Evolutionary conservation across 2,113 vertebrate genomes (phyloP), one percentile per base, ranked within the genome.

Genomic region (Phocoena sinus): DNA sequence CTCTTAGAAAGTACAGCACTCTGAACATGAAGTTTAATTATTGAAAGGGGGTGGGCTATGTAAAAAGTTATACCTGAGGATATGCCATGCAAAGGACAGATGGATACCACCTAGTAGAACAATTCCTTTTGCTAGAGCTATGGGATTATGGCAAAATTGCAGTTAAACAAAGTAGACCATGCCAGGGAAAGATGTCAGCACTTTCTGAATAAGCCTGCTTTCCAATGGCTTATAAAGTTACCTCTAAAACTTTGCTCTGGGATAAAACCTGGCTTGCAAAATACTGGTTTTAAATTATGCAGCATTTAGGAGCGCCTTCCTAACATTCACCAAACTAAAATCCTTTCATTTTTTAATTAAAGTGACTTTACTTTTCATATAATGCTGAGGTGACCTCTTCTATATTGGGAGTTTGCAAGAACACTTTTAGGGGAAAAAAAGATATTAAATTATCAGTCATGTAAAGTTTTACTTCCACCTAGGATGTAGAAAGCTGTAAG

Each of bases 161-260:
- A 94, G 95, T 97, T 95, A 94, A 97, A 98, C 67, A 96, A 98
- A 97, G 95, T 91, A 84, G 60, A 76, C 36, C 10, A 8, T 0
- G 8, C 84, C 26, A n/a, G 38, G 26, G 71, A 94, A 97, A 91
- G 76, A 58, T 94, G 53, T 95, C 97, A 98, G 97, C 93, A 97
- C 50, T 97, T 98, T 96, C 68, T 91, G 38, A 89, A 89, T 80
- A 97, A 98, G 92, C 50, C 73, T 97, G 63, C 97, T 98, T 98
- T 88, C 97, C 81, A 87, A 8, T 90, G 93, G 90, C 92, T 98
- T 98, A 97, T 91, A 95, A 92, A 88, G 67, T 77, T 96, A 97
- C 58, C 62, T 91, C 96, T 94, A 95, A 97, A 96, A 88, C 26
- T 77, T 89, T 76, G 74, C 87, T 90, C 82, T 82, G 44, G 65